A percentile compares a stretch with the other conserved stretches of the same genome.
These are phyloP conservation scores for Macquaria ambigua DNA, from an alignment of 2,113 vertebrate species.

Conservation along the genomic window DNA sequence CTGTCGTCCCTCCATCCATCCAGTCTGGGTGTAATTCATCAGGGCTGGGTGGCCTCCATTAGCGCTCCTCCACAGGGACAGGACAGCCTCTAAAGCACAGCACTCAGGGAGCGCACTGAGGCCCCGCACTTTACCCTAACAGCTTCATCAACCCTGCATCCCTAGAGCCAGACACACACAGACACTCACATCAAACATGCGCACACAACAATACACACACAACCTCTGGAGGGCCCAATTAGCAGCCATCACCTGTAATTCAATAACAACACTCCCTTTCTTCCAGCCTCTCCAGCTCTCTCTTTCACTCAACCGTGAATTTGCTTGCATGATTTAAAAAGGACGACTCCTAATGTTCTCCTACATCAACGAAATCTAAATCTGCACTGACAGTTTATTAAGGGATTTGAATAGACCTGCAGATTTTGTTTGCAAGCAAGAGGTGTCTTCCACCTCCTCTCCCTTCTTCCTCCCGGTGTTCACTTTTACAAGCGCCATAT, in stretches of 20 bases:
- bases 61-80: constrained; percentile 68
- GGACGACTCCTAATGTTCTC: constrained; percentile 39
- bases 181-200: constrained; percentile 12
- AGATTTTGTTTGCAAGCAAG: constrained; percentile 29
- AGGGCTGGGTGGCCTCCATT: constrained; percentile 72
- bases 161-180: constrained; percentile 63
- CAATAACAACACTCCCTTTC: constrained; percentile 73
- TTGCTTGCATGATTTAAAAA: constrained; percentile 31
- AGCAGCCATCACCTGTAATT: constrained; percentile 81
- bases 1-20: constrained; percentile 24
- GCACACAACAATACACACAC: constrained; percentile 44
- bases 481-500: constrained; percentile 17
- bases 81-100: constrained; percentile 59
- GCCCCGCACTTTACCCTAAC: constrained; percentile 76
- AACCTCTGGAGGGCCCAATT: constrained; percentile 78
- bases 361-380: constrained; percentile 47
- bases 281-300: constrained; percentile 48
- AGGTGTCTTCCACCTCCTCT: constrained; percentile 16
- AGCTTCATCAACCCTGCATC: constrained; percentile 75
- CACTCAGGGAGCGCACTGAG: constrained; percentile 66
- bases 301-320: constrained; percentile 43
- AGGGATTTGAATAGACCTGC: constrained; percentile 16
- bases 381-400: constrained; percentile 39
- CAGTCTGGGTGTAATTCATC: constrained; percentile 64
- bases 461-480: constrained; percentile 1